phyloP scores from a whole-genome alignment of 30 jellyfish, hydroid and myxozoan genomes.

The Phacellophora camtschatica region DNA sequence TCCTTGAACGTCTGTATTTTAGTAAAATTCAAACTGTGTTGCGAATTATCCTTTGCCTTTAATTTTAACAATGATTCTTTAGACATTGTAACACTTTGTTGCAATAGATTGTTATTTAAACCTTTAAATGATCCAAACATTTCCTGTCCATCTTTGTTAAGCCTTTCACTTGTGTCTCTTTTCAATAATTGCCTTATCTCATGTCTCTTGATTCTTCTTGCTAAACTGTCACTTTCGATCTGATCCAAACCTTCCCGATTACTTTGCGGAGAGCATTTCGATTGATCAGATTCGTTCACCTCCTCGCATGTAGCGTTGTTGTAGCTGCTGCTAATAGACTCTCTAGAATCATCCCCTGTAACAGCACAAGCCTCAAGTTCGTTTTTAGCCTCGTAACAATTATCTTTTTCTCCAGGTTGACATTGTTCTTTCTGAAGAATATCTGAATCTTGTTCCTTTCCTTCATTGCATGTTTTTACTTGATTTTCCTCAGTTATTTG shows the following conservation, averaged over 20 bases:
- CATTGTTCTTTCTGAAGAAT: background rate
- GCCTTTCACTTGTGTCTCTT: slow-evolving; percentile 16
- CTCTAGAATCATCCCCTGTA: too few relatives aligned
- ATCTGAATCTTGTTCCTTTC: background rate
- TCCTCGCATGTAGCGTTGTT: background rate
- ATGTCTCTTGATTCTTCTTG: slow-evolving; percentile 36
- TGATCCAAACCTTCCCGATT: background rate
- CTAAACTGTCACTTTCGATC: slow-evolving; percentile 52
- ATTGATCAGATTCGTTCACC: background rate
- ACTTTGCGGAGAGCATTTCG: background rate
- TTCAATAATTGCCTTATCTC: slow-evolving; percentile 50
- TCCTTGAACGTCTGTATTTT: too few relatives aligned
- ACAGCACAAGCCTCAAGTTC: background rate
- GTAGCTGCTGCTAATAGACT: too few relatives aligned
- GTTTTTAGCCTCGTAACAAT: background rate
- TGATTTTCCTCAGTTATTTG: background rate
- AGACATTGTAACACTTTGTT: background rate
- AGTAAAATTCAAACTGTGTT: too few relatives aligned
- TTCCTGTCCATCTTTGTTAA: background rate
- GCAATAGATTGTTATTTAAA: background rate
- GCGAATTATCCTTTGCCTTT: background rate
- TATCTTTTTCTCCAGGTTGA: background rate
- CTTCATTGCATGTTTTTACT: background rate
- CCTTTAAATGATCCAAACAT: background rate
- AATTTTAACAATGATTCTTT: background rate